phyloP scores from a whole-genome alignment of 2,113 vertebrate species.

The Ornithorhynchus anatinus region DNA sequence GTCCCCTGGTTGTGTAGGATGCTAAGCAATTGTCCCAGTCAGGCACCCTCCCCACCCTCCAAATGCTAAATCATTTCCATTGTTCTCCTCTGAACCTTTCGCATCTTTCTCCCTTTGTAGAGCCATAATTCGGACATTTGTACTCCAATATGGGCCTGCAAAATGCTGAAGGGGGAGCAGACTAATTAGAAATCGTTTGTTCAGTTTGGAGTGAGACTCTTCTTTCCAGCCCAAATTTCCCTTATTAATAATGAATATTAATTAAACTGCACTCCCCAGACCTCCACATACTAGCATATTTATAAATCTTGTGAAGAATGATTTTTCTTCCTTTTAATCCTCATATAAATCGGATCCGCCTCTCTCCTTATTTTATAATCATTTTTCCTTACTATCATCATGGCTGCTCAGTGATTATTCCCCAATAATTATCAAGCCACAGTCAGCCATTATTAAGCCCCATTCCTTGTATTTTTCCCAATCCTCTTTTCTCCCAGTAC shows the following conservation, averaged over 20 bases:
- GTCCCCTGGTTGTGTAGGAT: no score
- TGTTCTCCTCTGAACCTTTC: neutral
- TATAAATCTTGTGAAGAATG: accelerated
- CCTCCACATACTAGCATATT: neutral
- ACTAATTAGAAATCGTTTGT: no score
- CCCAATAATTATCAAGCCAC: neutral
- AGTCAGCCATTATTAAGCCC: no score
- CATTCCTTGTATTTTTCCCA: no score
- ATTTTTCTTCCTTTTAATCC: neutral
- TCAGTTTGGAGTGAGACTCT: no score
- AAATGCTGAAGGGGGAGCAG: no score
- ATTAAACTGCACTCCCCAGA: neutral
- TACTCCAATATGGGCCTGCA: no score
- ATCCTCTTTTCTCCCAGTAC: no score
- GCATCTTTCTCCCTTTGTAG: no score
- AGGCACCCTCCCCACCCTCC: neutral
- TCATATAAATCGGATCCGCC: neutral
- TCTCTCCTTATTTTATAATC: neutral
- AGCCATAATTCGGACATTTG: neutral
- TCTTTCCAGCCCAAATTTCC: no score
- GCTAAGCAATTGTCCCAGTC: no score
- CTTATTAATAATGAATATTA: no score
- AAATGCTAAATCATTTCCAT: accelerated
- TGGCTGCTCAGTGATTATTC: neutral
- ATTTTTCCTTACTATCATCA: neutral